These are phyloP conservation scores for Acanthurus tractus DNA, from an alignment of 2,797 vertebrate genomes.

Conservation along the genomic window DNA sequence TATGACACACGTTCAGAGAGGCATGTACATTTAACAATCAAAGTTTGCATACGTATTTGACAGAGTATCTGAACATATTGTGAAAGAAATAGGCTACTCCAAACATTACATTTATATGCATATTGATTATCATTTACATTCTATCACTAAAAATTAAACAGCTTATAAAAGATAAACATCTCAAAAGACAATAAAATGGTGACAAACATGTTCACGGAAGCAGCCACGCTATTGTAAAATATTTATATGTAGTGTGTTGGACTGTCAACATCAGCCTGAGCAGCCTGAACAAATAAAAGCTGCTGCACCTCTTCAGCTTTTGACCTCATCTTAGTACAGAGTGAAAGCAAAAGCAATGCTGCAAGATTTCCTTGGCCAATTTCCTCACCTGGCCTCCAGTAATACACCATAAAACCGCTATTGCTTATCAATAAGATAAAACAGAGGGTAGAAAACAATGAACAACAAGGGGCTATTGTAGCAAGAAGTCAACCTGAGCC, in stretches of 20 bases:
- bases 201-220: constrained; percentile 17
- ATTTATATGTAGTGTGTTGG: constrained; percentile 7
- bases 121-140: constrained; percentile 31
- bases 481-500: constrained; percentile 19
- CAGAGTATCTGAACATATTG: constrained; percentile 9
- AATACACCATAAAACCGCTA: constrained; percentile 38
- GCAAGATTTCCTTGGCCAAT: constrained; percentile 12
- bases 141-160: constrained; percentile 49
- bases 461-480: not conserved
- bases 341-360: constrained; percentile 69
- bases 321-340: constrained; percentile 41
- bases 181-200: constrained; percentile 20
- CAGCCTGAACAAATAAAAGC: constrained; percentile 10
- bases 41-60: constrained; percentile 14
- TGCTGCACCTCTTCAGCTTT: constrained; percentile 13
- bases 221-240: constrained; percentile 17
- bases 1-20: constrained; percentile 32
- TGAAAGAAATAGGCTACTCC: not conserved
- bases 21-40: constrained; percentile 25
- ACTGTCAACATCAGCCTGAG: constrained; percentile 9
- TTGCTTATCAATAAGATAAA: constrained; percentile 31
- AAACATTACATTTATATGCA: not conserved
- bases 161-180: constrained; percentile 25
- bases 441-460: constrained; percentile 7
- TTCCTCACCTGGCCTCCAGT: constrained; percentile 23